phyloP scores from a whole-genome alignment of 1,140 invertebrate species.

The Zaprionus ghesquierei region DNA sequence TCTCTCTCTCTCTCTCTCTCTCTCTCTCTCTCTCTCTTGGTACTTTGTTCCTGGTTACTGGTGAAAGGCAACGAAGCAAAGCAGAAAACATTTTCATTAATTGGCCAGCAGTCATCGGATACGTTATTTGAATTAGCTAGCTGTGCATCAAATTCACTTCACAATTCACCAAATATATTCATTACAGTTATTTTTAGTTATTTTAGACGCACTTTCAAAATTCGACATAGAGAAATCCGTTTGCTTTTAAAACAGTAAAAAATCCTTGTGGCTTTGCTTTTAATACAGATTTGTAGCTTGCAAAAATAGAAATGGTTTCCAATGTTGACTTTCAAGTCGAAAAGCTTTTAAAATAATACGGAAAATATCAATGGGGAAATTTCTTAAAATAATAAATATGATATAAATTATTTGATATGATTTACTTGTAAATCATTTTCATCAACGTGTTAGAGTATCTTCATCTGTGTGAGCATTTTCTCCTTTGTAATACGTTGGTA shows the following conservation, averaged over 20 bases:
- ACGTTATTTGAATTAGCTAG: constrained; percentile 24
- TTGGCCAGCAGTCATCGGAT: constrained; percentile 21
- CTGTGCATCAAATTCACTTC: neutral
- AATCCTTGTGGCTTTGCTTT: neutral
- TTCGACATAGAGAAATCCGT: neutral
- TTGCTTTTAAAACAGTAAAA: constrained; percentile 2
- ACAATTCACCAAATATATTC: neutral
- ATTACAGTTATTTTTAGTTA: constrained; percentile 6
- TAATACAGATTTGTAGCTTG: neutral
- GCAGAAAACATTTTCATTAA: constrained; percentile 34
- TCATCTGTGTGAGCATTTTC: neutral
- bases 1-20: neutral
- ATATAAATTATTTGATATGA: neutral
- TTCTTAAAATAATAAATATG: neutral
- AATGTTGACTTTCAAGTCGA: neutral
- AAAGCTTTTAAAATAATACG: neutral
- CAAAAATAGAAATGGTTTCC: neutral
- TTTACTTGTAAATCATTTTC: neutral
- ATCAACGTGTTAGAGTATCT: neutral
- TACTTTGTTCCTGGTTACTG: constrained; percentile 20
- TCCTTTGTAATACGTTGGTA: neutral
- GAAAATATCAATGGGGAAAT: neutral
- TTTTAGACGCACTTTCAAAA: neutral
- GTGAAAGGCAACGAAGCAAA: constrained; percentile 1
- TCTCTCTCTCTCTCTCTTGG: neutral